Evolutionary conservation across 2,888 invertebrate species (phyloP), one percentile per base, ranked within the genome.

Genomic region (Dione vanillae): DNA sequence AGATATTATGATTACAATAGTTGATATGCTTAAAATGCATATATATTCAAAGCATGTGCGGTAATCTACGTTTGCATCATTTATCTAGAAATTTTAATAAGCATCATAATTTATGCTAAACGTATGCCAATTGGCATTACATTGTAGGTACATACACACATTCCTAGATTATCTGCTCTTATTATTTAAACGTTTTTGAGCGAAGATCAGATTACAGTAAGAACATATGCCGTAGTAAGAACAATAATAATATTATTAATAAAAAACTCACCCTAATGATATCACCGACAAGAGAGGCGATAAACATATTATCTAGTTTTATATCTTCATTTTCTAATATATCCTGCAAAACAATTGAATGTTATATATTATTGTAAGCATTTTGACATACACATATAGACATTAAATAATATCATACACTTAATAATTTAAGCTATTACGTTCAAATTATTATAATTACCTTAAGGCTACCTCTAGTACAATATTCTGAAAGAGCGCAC

Each of bases 321-420:
- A 99, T 96, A 86, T 99, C 98, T 83, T 98, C 97, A 86, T 99
- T 99, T 84, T 98, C 97, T 71, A 99, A 92, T 79, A 99, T 97
- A 87, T 99, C 97, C 96, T 97, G 92, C 59, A 83, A 81, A 75
- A 76, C 9, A 37, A 56, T 16, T 40, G 0, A 65, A 56, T 12
- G 8, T 12, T 64, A n/a, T 67, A 35, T 19, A 35, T n/a, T 19
- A 40, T 27, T 27, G n/a, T n/a, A n/a, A n/a, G n/a, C n/a, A n/a
- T n/a, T n/a, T n/a, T n/a, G n/a, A n/a, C n/a, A n/a, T n/a, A n/a
- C n/a, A n/a, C n/a, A n/a, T n/a, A n/a, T n/a, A n/a, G n/a, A n/a
- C n/a, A n/a, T n/a, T n/a, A n/a, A n/a, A n/a, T n/a, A n/a, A n/a
- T n/a, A n/a, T n/a, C n/a, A n/a, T n/a, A n/a, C n/a, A n/a, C n/a